Percentiles rank a stretch among this genome's conserved stretches.
These are phyloP conservation scores for Streptopelia turtur DNA, from an alignment of 2,797 vertebrate species.

Conservation along the genomic window DNA sequence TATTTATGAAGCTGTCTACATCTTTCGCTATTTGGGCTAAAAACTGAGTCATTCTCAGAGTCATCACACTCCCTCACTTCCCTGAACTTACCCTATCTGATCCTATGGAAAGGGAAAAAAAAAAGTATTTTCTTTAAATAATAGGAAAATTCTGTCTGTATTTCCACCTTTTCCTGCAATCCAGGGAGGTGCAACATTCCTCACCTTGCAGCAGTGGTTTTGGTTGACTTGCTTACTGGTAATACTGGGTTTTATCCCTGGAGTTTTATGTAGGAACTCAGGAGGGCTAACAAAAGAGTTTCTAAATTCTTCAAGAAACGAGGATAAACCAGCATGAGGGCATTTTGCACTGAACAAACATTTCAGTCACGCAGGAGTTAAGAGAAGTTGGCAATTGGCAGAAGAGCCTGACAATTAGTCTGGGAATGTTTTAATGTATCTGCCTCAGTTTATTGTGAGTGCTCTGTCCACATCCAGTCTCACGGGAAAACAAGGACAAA, in stretches of 20 bases:
- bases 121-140: not conserved
- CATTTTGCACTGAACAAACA: not conserved
- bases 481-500: not conserved
- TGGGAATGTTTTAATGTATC: not conserved
- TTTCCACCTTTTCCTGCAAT: not conserved
- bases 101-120: not conserved
- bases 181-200: not conserved
- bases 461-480: not conserved
- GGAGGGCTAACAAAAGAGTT: not conserved
- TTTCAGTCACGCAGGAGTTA: not conserved
- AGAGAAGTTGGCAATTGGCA: not conserved
- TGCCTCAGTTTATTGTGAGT: not conserved
- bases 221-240: not conserved
- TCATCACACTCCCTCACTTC: not conserved
- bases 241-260: not conserved
- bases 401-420: not conserved
- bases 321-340: not conserved
- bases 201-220: not conserved
- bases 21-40: not conserved
- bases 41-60: not conserved
- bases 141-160: not conserved
- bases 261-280: not conserved
- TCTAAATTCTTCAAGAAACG: not conserved
- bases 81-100: not conserved
- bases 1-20: slow-evolving; percentile 34